Percentiles rank a stretch among this genome's conserved stretches.
Conservation (phyloP, 2,888 invertebrate genomes). For the Eledone cirrhosa region DNA sequence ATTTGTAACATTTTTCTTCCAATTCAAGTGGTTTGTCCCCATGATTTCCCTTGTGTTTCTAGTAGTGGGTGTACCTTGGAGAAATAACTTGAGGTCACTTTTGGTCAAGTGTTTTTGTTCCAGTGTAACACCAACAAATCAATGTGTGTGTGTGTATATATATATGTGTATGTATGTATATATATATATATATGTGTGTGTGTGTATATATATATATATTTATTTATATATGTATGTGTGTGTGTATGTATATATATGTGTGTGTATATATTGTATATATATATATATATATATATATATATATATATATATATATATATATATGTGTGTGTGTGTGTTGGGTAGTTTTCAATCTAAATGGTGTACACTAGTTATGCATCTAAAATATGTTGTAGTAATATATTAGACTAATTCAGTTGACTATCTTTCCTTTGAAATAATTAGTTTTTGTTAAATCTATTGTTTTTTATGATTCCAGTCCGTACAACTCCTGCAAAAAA, state of each 20-base stretch:
- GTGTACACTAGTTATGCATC: too few relatives aligned
- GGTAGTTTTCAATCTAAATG: too few relatives aligned
- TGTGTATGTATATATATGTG: not conserved
- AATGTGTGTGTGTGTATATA: conserved; percentile 17
- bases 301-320: not conserved
- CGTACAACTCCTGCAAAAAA: conserved; percentile 56
- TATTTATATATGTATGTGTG: not conserved
- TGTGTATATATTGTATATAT: not conserved
- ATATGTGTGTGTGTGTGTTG: not conserved
- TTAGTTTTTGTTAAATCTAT: not conserved
- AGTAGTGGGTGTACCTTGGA: too few relatives aligned
- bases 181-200: not conserved
- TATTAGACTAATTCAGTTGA: too few relatives aligned
- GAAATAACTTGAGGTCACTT: too few relatives aligned
- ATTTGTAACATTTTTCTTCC: too few relatives aligned
- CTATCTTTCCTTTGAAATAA: too few relatives aligned
- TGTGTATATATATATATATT: not conserved
- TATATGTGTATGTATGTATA: not conserved
- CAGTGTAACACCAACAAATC: not conserved
- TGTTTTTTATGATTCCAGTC: conserved; percentile 48
- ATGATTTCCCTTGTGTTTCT: too few relatives aligned
- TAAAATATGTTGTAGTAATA: too few relatives aligned
- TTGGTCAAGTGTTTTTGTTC: too few relatives aligned
- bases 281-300: conserved; percentile 1
- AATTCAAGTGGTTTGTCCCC: too few relatives aligned